phyloP scores from a whole-genome alignment of 2,888 invertebrate species.

The Eupithecia exiguata region DNA sequence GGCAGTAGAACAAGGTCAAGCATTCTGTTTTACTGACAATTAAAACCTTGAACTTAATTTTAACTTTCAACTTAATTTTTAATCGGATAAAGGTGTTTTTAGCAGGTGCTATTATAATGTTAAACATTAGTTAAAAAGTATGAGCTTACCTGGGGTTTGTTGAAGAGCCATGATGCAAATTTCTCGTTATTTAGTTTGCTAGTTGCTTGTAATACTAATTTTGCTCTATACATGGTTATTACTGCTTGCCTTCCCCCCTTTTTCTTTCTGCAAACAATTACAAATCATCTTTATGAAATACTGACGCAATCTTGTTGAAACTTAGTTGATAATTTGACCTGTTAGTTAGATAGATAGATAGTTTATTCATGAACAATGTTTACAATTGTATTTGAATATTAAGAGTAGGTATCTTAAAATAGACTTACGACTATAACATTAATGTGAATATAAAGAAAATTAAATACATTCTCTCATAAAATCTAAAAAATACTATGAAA shows the following conservation, averaged over 20 bases:
- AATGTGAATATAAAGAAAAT: no score
- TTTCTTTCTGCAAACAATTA: conserved; percentile 56
- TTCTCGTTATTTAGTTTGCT: conserved; percentile 87
- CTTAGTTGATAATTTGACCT: neutral
- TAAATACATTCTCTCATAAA: no score
- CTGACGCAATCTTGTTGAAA: neutral
- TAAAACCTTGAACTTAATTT: conserved; percentile 9
- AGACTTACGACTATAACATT: no score
- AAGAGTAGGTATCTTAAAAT: no score
- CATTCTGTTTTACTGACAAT: neutral
- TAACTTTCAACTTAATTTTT: neutral
- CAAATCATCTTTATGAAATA: neutral
- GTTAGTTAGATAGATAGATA: no score
- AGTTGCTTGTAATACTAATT: conserved; percentile 87
- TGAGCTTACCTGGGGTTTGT: conserved; percentile 81
- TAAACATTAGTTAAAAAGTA: neutral
- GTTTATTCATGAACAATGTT: no score
- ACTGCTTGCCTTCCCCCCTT: conserved; percentile 50
- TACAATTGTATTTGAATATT: no score
- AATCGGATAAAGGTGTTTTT: neutral
- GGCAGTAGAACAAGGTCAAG: neutral
- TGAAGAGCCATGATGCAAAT: conserved; percentile 91
- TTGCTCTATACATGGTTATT: conserved; percentile 90
- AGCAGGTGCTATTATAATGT: neutral
- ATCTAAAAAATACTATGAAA: no score